Evolutionary conservation across 2,888 invertebrate genomes (phyloP), one percentile per base, ranked within the genome.

Genomic region (Epistrophe grossulariae): DNA sequence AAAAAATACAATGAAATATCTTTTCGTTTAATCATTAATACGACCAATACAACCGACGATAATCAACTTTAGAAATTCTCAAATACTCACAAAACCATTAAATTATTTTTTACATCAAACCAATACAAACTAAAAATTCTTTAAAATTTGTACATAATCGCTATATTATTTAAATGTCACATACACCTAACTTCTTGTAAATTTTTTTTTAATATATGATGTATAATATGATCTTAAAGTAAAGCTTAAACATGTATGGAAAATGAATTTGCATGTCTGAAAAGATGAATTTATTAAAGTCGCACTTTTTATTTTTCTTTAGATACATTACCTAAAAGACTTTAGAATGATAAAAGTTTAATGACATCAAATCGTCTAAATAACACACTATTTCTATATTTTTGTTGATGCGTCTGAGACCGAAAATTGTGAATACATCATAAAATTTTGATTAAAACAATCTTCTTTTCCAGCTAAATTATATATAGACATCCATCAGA

Each of bases 361-460:
- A n/a, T 45, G 28, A 31, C 64, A 64, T 24, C 43, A 64, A 64
- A 45, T 45, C n/a, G 28, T n/a, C 43, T 10, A 40, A 40, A 8
- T 19, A 19, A 40, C 15, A 24, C 40, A 62, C 40, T 40, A 38
- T 35, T 64, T 28, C 9, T 24, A 15, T 40, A 7, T 24, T 24
- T 15, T 50, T 28, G 0, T 52, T 52, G 7, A 43, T 28, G 10
- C n/a, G 28, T 64, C n/a, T 64, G 19, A 24, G 17, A 40, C 19
- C 24, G 3, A 45, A 45, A 28, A 64, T n/a, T 28, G 10, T 31
- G 28, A 64, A 64, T 40, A 9, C 5, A 0, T 43, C 19, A 28
- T 64, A 28, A 62, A 62, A 28, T 64, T 64, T 64, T 64, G 45
- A 64, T 64, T 64, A 64, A 64, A 45, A 28, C 64, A 31, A 45